These are phyloP conservation scores for Atta colombica DNA, from an alignment of 1,140 invertebrate species.

Conservation along the genomic window DNA sequence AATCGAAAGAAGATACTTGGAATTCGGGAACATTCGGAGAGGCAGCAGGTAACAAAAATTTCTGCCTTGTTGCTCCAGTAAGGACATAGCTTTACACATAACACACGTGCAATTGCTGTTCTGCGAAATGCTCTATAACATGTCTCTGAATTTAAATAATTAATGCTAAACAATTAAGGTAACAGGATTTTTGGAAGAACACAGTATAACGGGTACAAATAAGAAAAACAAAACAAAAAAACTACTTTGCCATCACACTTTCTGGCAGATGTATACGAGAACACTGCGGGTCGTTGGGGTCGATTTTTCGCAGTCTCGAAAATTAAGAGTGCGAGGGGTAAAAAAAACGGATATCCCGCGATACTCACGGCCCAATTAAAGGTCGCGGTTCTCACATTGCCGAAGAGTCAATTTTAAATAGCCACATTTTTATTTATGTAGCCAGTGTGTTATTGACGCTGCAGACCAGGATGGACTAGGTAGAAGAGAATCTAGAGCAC, in stretches of 20 bases:
- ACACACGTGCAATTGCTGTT: background rate
- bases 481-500: conserved; percentile 34
- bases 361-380: conserved; percentile 40
- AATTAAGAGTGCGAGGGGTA: background rate
- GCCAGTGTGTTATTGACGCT: conserved; percentile 48
- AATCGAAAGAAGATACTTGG: too few relatives aligned
- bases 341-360: background rate
- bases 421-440: conserved; percentile 55
- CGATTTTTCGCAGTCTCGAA: background rate
- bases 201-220: background rate
- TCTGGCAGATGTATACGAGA: background rate
- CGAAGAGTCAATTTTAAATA: conserved; percentile 53
- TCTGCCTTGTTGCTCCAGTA: too few relatives aligned
- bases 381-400: conserved; percentile 43
- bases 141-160: background rate
- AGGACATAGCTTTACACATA: too few relatives aligned
- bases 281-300: background rate
- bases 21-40: too few relatives aligned
- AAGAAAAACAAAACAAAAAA: background rate
- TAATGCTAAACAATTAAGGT: background rate
- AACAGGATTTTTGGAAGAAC: background rate
- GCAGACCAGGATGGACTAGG: conserved; percentile 32
- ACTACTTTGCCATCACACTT: background rate
- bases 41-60: too few relatives aligned
- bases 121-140: background rate